Base-by-base conservation (phyloP, 1,140 invertebrate species). In the Apis dorsata region DNA sequence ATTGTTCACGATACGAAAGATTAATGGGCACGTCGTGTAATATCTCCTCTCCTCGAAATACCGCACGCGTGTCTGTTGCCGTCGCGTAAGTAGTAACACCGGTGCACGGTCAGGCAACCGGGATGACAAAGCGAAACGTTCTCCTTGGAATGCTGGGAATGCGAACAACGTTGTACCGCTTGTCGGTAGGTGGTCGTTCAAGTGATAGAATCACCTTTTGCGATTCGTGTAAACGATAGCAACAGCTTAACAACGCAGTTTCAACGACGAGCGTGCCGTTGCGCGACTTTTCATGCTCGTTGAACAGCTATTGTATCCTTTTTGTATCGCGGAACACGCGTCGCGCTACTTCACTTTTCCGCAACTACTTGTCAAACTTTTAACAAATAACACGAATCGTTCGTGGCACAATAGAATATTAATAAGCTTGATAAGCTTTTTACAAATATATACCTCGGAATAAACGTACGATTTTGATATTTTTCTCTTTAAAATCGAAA, bases 1-100 rank as follows among this genome's bases (percentile, higher is more conserved):
- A 60, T 34, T 24, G 5, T 19, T 13, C 34, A 10, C 49, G 49
- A 21, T 13, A 53, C 8, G n/a, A 10, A 19, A 44, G 49, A 55
- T 72, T 21, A 28, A 19, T 28, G 17, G 15, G 1, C 21, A 11
- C 17, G 1, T 1, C 13, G 2, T 1, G n/a, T 0, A 3, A 9
- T 19, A 12, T 49, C 15, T 8, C n/a, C 17, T 3, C 15, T 24
- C 8, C 19, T 60, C 21, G 24, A 24, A 76, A 17, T 76, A 7
- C 17, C 19, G 5, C 60, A 15, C 70, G 60, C 55, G 28, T 19
- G 17, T 15, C 28, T 5, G 34, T 11, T 44, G 49, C 13, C 28
- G 13, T 7, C 15, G n/a, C 7, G 63, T 72, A 81, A 81, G 72
- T 81, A 65, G 79, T 53, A 75, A 59, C 55, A 11, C 34, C 8